Evolutionary conservation across 2,888 invertebrate species (phyloP).

Genomic region (Agrotis exclamationis): DNA sequence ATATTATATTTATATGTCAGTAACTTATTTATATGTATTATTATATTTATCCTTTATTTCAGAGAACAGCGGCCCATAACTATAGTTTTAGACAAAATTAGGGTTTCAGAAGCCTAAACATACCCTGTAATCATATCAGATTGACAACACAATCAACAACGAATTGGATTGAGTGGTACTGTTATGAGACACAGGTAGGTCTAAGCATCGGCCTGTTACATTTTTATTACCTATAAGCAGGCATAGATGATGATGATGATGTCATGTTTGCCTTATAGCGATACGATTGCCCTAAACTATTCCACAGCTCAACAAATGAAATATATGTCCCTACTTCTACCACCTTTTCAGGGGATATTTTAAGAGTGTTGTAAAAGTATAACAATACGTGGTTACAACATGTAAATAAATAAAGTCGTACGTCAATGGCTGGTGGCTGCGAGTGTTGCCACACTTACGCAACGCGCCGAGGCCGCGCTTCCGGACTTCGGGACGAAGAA

Average conservation of each 20-base stretch:
- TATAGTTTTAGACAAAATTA: neutral
- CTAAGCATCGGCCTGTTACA: too few species aligned
- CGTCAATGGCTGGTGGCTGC: conserved; percentile 26
- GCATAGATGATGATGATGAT: too few species aligned
- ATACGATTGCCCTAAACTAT: neutral
- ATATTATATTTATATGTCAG: too few species aligned
- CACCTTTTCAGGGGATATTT: too few species aligned
- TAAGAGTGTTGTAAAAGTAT: conserved; percentile 1
- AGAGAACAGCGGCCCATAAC: neutral
- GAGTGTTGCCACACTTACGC: conserved; percentile 51
- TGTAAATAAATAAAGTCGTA: conserved; percentile 26
- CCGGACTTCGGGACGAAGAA: conserved; percentile 65
- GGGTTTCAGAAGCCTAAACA: neutral
- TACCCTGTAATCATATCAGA: neutral
- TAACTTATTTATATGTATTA: too few species aligned
- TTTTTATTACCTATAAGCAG: too few species aligned
- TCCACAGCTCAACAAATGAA: neutral
- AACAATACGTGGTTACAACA: conserved; percentile 44
- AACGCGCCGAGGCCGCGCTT: conserved; percentile 68
- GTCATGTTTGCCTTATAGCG: too few species aligned
- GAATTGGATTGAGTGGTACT: neutral
- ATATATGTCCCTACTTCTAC: neutral
- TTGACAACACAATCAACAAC: neutral
- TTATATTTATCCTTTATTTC: too few species aligned
- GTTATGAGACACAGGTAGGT: neutral